A percentile compares a stretch with the other conserved stretches of the same genome.
Evolutionary conservation across 2,888 invertebrate species (phyloP).

Genomic region (Caradrina clavipalpis): DNA sequence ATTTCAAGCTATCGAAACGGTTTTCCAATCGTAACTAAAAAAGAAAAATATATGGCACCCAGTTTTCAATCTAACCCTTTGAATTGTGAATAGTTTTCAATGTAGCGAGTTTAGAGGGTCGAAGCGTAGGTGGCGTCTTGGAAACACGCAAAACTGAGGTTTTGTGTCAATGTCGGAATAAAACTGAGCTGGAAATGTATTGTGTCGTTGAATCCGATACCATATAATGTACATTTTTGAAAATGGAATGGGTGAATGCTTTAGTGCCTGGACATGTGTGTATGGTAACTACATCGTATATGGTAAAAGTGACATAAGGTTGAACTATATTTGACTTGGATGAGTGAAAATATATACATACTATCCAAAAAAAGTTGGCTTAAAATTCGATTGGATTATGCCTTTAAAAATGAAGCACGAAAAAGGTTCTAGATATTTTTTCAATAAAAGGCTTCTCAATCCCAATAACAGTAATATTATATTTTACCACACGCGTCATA

Average conservation of each 20-base stretch:
- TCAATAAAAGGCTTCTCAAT: background rate
- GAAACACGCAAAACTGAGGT: conserved; percentile 18
- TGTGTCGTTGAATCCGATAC: conserved; percentile 10
- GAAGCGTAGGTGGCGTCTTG: conserved; percentile 38
- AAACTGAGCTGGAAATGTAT: background rate
- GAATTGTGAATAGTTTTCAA: conserved; percentile 61
- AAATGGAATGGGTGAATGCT: no score
- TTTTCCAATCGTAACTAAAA: conserved; percentile 66
- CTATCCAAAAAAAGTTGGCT: no score
- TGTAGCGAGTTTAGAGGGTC: conserved; percentile 38
- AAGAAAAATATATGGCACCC: conserved; percentile 59
- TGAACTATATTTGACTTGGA: no score
- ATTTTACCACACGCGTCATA: no score
- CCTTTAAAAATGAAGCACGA: background rate
- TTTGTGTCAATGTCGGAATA: conserved; percentile 26
- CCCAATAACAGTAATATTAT: no score
- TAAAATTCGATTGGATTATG: no score
- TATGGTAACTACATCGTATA: no score
- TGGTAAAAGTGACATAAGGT: no score
- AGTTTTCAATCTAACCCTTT: conserved; percentile 66
- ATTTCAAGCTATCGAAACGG: conserved; percentile 65
- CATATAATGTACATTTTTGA: conserved; percentile 1
- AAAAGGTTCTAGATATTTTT: no score
- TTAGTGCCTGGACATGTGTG: no score
- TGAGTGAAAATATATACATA: no score